Percentiles rank a stretch among this genome's conserved stretches.
These are phyloP conservation scores for Leptobrachium leishanense DNA, from an alignment of 2,113 vertebrate species.

Conservation along the genomic window DNA sequence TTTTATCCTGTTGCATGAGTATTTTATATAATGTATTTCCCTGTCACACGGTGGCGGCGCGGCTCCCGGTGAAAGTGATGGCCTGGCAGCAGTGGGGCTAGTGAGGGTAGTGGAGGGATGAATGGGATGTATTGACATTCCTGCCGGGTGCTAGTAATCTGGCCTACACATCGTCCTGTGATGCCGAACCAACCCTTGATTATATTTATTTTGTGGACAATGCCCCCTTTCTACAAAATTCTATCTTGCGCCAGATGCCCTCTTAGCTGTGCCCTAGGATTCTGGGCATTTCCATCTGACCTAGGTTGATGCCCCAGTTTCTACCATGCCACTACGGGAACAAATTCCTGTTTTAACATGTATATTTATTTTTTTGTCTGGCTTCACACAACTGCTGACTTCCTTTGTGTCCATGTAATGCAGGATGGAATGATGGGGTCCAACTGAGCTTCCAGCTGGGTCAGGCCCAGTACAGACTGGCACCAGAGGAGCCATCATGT, in stretches of 20 bases:
- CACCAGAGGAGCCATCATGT: constrained; percentile 39
- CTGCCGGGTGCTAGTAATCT: neutral
- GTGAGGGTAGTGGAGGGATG: neutral
- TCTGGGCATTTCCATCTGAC: too few relatives aligned
- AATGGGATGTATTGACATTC: neutral
- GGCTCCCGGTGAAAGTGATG: neutral
- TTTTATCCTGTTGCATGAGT: neutral
- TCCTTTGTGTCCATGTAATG: constrained; percentile 19
- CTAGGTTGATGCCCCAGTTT: too few relatives aligned
- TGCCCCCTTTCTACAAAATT: too few relatives aligned
- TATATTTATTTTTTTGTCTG: too few relatives aligned
- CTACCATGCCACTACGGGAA: too few relatives aligned
- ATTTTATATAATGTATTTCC: neutral
- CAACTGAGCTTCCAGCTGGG: constrained; percentile 22
- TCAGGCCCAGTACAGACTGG: constrained; percentile 43
- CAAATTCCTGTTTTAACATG: too few relatives aligned
- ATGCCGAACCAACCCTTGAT: too few relatives aligned
- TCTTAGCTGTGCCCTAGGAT: too few relatives aligned
- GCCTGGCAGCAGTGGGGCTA: neutral
- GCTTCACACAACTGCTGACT: neutral
- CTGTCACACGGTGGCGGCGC: neutral
- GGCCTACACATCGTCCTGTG: too few relatives aligned
- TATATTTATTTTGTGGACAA: too few relatives aligned
- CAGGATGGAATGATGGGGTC: constrained; percentile 48
- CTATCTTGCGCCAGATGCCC: too few relatives aligned